Evolutionary conservation across 2,113 vertebrate species (phyloP).

Genomic region (Ramphastos sulfuratus): DNA sequence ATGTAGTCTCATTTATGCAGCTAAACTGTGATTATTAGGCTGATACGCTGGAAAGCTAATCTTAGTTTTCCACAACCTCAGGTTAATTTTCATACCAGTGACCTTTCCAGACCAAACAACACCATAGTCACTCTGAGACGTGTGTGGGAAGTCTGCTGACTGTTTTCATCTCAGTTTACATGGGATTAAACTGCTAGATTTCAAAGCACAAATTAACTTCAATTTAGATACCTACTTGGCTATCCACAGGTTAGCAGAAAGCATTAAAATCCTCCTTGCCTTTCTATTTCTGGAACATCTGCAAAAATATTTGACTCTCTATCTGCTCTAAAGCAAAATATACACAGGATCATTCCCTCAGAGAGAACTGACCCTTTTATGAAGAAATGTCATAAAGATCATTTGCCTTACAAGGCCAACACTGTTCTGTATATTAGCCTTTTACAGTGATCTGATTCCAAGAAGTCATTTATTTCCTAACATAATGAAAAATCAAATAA

Average conservation of each 20-base stretch:
- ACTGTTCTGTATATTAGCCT: not conserved
- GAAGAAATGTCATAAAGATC: not conserved
- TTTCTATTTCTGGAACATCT: not conserved
- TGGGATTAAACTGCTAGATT: not conserved
- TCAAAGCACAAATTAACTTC: not conserved
- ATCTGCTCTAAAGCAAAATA: not conserved
- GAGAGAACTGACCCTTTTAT: not conserved
- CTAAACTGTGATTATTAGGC: not conserved
- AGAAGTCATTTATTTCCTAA: not conserved
- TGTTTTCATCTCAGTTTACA: not conserved
- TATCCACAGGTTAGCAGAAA: not conserved
- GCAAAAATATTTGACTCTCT: not conserved
- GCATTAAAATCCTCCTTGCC: not conserved
- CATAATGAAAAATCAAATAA: not conserved
- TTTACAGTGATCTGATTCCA: not conserved
- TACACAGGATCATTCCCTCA: accelerated
- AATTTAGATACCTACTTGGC: accelerated
- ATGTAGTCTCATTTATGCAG: not conserved
- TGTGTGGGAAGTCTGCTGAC: not conserved
- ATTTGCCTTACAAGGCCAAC: not conserved
- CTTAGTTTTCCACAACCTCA: not conserved
- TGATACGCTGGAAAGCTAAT: not conserved
- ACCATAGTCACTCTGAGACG: accelerated
- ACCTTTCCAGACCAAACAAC: not conserved
- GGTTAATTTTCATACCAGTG: not conserved